A percentile compares a stretch with the other conserved stretches of the same genome.
phyloP scores from a whole-genome alignment of 1,140 invertebrate species.

The Drosophila asahinai region DNA sequence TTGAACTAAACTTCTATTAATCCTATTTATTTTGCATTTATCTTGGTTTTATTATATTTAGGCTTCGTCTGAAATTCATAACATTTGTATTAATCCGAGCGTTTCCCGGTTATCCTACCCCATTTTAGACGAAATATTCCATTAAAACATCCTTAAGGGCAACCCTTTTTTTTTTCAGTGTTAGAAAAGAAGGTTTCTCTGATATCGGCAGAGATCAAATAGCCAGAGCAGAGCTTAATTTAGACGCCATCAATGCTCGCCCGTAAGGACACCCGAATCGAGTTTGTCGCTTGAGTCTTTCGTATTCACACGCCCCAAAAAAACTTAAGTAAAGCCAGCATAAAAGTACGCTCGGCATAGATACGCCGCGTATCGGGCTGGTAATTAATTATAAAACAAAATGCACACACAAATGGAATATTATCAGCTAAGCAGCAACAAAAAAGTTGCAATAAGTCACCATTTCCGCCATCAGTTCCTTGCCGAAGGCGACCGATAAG shows the following conservation, averaged over 20 bases:
- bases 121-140: too few species aligned
- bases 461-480: constrained; percentile 77
- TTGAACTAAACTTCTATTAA: background rate
- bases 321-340: constrained; percentile 37
- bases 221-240: constrained; percentile 52
- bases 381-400: constrained; percentile 62
- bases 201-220: constrained; percentile 74
- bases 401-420: constrained; percentile 25
- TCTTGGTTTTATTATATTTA: too few species aligned
- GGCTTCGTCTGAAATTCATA: too few species aligned
- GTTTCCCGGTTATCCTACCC: too few species aligned
- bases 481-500: constrained; percentile 52
- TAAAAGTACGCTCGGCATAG: constrained; percentile 41
- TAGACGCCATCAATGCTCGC: constrained; percentile 66
- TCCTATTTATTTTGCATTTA: background rate
- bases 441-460: constrained; percentile 66
- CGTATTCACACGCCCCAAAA: constrained; percentile 35
- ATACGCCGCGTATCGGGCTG: constrained; percentile 30
- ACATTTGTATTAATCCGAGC: too few species aligned
- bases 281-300: constrained; percentile 76
- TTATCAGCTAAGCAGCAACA: constrained; percentile 31
- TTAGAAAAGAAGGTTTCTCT: background rate
- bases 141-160: too few species aligned
- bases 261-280: constrained; percentile 40
- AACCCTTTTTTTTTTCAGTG: background rate